Base-by-base conservation (phyloP, 2,797 vertebrate genomes). In the Cynodonichthys magdalenae region DNA sequence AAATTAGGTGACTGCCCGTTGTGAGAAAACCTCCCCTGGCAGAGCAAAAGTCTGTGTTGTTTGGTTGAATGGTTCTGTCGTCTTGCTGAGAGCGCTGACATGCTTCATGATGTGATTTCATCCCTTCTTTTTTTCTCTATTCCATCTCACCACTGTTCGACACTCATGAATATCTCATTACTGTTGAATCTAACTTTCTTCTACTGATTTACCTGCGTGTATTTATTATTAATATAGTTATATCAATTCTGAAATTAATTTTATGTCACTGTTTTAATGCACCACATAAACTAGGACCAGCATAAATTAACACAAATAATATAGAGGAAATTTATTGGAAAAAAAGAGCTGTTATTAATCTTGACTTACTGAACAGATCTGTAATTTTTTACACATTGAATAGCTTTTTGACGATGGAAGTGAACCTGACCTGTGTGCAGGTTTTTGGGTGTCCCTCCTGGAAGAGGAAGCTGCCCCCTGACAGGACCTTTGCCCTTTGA, bases 391-490 rank as follows among this genome's bases (percentile, higher is more conserved):
- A 12, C 42, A 5, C 5, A 27, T 42, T 55, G 36, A 8, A 27
- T 10, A 27, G 10, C 39, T 10, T 3, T 1, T 0, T 58, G 7
- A 34, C 36, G 49, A 31, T 54, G 36, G 6, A 29, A 39, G 3
- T 9, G 1, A 3, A 14, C 46, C 11, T 80, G 28, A 58, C 34
- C 53, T 52, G 7, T 79, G 2, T 55, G 78, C 85, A 98, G 97
- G 82, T 95, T 94, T 75, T 86, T 99, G 84, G 97, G 96, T 15
- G 95, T 98, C 58, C 97, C 97, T 14, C 96, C 97, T 39, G 97
- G 97, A 66, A 94, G 96, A 82, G 97, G 97, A 63, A 98, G 93
- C 91, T 99, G 97, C 76, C 97, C 97, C 1, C 86, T 98, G 84
- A 96, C 94, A 0, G 92, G 89, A 50, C 95, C 96, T 28, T 85